Conservation (phyloP, 2,888 invertebrate genomes). For the Omphaloscelis lunosa region DNA sequence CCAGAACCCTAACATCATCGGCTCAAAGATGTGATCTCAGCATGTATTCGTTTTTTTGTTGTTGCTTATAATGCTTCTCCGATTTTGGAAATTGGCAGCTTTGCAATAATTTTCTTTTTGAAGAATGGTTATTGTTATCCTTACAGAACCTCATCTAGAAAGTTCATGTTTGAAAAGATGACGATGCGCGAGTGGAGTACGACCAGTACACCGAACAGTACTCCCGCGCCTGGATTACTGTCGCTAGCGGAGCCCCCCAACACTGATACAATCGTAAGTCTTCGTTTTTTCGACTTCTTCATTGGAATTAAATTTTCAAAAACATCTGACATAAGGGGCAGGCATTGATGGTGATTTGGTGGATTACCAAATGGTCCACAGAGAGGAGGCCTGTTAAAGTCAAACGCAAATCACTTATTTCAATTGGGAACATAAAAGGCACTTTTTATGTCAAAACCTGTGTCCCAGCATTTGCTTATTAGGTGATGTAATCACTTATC, state of each 20-base stretch:
- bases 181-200: conserved; percentile 89
- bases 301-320: not conserved
- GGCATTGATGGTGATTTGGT: not conserved
- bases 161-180: conserved; percentile 90
- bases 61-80: conserved; percentile 4
- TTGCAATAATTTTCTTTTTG: conserved; percentile 38
- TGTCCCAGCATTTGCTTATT: not conserved
- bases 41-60: not conserved
- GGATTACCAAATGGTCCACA: not conserved
- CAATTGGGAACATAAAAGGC: not conserved
- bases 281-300: not conserved
- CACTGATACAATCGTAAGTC: conserved; percentile 82
- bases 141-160: conserved; percentile 88
- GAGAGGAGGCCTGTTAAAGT: not conserved
- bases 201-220: conserved; percentile 80
- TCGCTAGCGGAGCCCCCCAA: conserved; percentile 85
- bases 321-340: not conserved
- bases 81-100: conserved; percentile 19
- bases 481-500: not conserved
- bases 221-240: conserved; percentile 86
- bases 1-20: not conserved
- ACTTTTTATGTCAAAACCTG: not conserved
- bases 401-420: not conserved
- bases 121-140: conserved; percentile 54
- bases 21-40: not conserved